Base-by-base conservation (phyloP, 2,888 invertebrate genomes). In the Diloba caeruleocephala region DNA sequence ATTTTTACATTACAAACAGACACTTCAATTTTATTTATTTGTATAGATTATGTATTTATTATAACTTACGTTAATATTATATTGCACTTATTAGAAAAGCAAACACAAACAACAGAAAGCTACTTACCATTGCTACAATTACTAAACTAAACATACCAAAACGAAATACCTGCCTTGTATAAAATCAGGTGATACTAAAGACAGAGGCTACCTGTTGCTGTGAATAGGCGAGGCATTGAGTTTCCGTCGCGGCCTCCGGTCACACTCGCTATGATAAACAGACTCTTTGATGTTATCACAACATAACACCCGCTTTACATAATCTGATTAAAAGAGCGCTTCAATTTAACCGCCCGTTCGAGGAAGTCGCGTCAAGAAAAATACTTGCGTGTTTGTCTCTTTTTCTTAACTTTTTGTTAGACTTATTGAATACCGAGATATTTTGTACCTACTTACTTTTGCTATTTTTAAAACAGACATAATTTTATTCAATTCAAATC, bases 261-360 rank as follows among this genome's bases (percentile, higher is more conserved):
- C 65, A 67, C 60, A 63, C 50, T 61, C 61, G 26, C 44, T 42
- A 46, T 67, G 54, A 66, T 71, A 76, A 76, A 69, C 72, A 70
- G 59, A 49, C 58, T 65, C 55, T 65, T 54, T 56, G 76, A 76
- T 74, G 64, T 49, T 79, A 76, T 80, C 67, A 68, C 53, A 65
- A 67, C 52, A 56, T 37, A 51, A 63, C 59, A 50, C 52, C 42
- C 63, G 65, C 63, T 71, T 64, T 66, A 60, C 65, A 70, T 75
- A 72, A 79, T 73, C 74, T 58, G 70, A 74, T 77, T 71, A 72
- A 28, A 49, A 58, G 48, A 55, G 29, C 50, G 44, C 39, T 42
- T 63, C 46, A 13, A 26, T n/a, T n/a, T n/a, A n/a, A n/a, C n/a
- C n/a, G n/a, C n/a, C n/a, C 33, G 49, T 13, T 62, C 21, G 29